Percentiles rank a stretch among this genome's conserved stretches.
phyloP scores from a whole-genome alignment of 1,140 invertebrate genomes.

The Penaeus vannamei region DNA sequence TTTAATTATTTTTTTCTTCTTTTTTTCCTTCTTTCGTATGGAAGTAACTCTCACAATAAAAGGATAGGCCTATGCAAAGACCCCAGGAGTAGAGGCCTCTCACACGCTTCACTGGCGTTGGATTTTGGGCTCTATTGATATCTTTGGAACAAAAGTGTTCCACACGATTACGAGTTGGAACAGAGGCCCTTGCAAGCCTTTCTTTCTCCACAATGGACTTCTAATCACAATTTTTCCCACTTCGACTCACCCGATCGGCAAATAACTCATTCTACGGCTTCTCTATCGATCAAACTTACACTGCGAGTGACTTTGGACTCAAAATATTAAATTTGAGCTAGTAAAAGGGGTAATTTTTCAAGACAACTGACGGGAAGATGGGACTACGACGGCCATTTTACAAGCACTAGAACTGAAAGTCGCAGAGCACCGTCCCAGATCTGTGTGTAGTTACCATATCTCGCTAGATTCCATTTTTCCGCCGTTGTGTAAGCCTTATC shows the following conservation, averaged over 20 bases:
- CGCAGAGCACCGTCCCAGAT: constrained; percentile 47
- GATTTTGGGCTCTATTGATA: not conserved
- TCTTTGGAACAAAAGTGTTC: constrained; percentile 18
- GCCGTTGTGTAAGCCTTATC: too few relatives aligned
- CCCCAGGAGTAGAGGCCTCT: not conserved
- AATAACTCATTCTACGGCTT: constrained; percentile 43
- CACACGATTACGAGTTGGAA: constrained; percentile 42
- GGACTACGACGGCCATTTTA: constrained; percentile 44
- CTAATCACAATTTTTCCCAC: constrained; percentile 20
- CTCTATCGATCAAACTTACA: constrained; percentile 27
- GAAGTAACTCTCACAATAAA: constrained; percentile 25
- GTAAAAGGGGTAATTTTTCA: constrained; percentile 46
- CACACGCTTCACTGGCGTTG: constrained; percentile 10
- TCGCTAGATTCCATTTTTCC: not conserved
- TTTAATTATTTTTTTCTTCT: too few relatives aligned
- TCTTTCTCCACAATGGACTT: constrained; percentile 46
- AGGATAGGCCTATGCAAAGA: too few relatives aligned
- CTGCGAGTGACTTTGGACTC: constrained; percentile 27
- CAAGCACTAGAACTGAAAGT: constrained; percentile 54
- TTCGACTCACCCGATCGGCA: constrained; percentile 24
- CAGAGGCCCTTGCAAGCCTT: constrained; percentile 44
- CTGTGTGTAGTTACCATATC: constrained; percentile 5
- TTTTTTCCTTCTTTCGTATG: too few relatives aligned
- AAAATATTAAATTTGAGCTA: constrained; percentile 45
- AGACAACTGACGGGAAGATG: constrained; percentile 19